Percentiles rank a stretch among this genome's conserved stretches.
phyloP scores from a whole-genome alignment of 2,113 vertebrate species.

The Lepus europaeus region DNA sequence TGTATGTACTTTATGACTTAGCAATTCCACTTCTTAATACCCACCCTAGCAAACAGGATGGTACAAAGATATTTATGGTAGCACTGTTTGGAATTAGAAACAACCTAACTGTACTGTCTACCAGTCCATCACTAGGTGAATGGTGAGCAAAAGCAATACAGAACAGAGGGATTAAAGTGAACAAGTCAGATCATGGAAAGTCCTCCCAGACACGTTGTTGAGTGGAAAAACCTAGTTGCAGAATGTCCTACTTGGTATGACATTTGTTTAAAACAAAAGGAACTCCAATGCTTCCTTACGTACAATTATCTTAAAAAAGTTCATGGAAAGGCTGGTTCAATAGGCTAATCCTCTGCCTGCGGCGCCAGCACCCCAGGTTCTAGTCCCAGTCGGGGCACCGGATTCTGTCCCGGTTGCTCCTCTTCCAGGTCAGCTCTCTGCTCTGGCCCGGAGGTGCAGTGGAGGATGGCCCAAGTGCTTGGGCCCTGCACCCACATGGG shows the following conservation, averaged over 20 bases:
- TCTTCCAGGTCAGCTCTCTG: too few species aligned
- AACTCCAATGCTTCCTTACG: background rate
- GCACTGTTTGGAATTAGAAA: background rate
- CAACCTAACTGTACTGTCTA: background rate
- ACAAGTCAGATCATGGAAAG: background rate
- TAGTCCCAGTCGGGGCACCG: too few species aligned
- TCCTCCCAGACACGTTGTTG: background rate
- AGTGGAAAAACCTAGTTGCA: background rate
- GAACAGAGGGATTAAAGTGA: background rate
- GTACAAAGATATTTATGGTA: background rate
- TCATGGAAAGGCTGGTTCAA: too few species aligned
- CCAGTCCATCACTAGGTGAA: background rate
- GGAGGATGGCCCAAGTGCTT: too few species aligned
- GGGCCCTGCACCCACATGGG: too few species aligned
- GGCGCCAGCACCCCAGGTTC: too few species aligned
- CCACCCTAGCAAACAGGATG: background rate
- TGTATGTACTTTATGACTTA: background rate
- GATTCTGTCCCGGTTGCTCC: too few species aligned
- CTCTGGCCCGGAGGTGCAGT: too few species aligned
- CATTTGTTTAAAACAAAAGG: slow-evolving; percentile 24
- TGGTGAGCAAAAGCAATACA: background rate
- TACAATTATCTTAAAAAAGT: too few species aligned
- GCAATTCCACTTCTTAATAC: slow-evolving; percentile 2
- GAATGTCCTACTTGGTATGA: background rate
- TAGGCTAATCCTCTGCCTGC: too few species aligned